Percentiles rank a stretch among this genome's conserved stretches.
phyloP scores from a whole-genome alignment of 2,797 vertebrate species.

The Amazona finschi region DNA sequence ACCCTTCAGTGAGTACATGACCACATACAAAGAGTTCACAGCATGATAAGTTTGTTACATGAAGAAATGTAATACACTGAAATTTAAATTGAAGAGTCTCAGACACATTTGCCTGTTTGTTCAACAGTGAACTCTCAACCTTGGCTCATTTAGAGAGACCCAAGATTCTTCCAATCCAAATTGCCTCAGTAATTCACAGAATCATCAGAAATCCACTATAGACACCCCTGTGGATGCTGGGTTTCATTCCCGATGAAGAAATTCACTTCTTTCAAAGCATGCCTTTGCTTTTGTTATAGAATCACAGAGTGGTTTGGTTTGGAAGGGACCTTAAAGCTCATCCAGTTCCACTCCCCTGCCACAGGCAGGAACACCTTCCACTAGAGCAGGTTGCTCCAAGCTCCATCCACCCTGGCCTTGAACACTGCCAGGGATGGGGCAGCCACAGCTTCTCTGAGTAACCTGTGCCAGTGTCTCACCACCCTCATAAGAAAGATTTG shows the following conservation, averaged over 20 bases:
- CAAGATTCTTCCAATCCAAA: background rate
- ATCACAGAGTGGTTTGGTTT: background rate
- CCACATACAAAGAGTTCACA: conserved; percentile 10
- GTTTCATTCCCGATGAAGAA: background rate
- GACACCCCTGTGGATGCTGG: background rate
- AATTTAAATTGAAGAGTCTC: conserved; percentile 31
- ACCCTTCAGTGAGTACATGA: conserved; percentile 31
- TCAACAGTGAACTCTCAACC: conserved; percentile 21
- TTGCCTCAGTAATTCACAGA: background rate
- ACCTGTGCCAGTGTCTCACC: background rate
- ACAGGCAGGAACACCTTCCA: background rate
- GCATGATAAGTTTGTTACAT: conserved; percentile 6
- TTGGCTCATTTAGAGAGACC: background rate
- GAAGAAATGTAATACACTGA: conserved; percentile 38
- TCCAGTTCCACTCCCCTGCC: background rate
- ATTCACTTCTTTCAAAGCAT: background rate
- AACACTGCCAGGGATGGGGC: background rate
- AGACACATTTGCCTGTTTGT: conserved; percentile 24
- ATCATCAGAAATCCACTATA: background rate
- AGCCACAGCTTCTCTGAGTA: background rate
- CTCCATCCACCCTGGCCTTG: background rate
- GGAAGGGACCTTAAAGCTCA: background rate
- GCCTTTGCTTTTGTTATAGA: background rate
- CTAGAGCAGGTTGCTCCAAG: background rate
- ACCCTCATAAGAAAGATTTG: background rate